Evolutionary conservation across 2,113 vertebrate species (phyloP).

Genomic region (Ctenomys sociabilis): DNA sequence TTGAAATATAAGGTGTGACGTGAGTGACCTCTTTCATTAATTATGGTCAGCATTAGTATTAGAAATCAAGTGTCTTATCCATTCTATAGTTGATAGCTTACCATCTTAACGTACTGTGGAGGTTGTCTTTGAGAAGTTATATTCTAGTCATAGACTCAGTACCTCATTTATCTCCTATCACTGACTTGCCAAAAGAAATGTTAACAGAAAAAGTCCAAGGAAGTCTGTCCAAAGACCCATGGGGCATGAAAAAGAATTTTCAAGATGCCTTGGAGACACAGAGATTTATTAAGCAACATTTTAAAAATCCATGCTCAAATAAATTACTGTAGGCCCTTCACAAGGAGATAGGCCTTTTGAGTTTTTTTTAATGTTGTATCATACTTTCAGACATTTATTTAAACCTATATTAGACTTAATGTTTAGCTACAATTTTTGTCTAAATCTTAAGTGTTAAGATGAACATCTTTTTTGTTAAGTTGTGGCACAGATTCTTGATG

Average conservation of each 20-base stretch:
- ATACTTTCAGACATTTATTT: constrained; percentile 32
- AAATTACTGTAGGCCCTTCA: neutral
- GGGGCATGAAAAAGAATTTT: neutral
- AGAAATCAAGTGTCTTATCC: neutral
- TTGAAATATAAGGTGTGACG: neutral
- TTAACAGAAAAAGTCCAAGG: neutral
- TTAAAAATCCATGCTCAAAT: neutral
- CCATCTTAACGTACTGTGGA: neutral
- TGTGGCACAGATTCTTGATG: constrained; percentile 36
- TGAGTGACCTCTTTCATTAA: neutral
- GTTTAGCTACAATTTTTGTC: constrained; percentile 54
- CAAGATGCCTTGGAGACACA: neutral
- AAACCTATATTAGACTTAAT: constrained; percentile 22
- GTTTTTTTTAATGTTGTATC: constrained; percentile 18
- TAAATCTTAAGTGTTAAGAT: constrained; percentile 28
- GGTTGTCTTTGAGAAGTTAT: neutral
- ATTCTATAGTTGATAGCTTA: neutral
- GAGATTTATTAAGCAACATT: neutral
- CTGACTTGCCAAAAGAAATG: neutral
- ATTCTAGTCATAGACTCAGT: neutral
- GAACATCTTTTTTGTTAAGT: constrained; percentile 52
- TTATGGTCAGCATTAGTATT: neutral
- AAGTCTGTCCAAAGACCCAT: neutral
- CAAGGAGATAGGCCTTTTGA: neutral
- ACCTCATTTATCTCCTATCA: neutral